Evolutionary conservation across 2,113 vertebrate species (phyloP).

Genomic region (Spilogale gracilis): DNA sequence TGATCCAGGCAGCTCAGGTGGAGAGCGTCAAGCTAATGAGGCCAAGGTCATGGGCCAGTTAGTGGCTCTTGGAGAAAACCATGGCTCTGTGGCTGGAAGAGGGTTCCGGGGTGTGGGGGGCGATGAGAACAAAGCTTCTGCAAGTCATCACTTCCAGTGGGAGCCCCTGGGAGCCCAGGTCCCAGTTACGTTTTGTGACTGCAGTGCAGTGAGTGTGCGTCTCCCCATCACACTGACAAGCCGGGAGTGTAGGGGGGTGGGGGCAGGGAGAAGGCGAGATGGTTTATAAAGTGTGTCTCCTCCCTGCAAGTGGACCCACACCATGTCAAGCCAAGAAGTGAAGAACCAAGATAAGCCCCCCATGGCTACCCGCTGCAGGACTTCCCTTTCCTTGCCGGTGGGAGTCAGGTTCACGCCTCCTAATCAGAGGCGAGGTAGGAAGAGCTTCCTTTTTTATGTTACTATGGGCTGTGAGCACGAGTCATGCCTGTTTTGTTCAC

Average conservation of each 20-base stretch:
- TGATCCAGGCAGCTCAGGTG: constrained; percentile 77
- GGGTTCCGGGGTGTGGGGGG: too few relatives aligned
- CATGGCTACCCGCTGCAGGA: accelerated
- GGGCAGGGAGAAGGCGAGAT: neutral
- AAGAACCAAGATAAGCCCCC: neutral
- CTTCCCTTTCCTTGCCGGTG: neutral
- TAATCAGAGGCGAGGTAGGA: neutral
- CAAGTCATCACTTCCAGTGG: neutral
- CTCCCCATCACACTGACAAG: neutral
- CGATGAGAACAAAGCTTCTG: neutral
- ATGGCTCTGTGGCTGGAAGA: neutral
- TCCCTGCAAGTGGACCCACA: neutral
- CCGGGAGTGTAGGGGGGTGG: too few relatives aligned
- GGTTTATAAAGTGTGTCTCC: neutral
- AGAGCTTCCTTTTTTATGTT: neutral
- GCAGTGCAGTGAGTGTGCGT: neutral
- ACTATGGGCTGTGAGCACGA: neutral
- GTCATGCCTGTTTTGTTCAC: neutral
- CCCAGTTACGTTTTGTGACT: neutral
- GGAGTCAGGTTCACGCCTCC: neutral
- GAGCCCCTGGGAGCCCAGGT: neutral
- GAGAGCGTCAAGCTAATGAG: constrained; percentile 73
- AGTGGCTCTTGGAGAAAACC: neutral
- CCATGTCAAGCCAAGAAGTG: neutral
- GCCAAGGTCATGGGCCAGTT: constrained; percentile 80